Base-by-base conservation (phyloP, 2,888 invertebrate genomes). In the Catocala fraxini region DNA sequence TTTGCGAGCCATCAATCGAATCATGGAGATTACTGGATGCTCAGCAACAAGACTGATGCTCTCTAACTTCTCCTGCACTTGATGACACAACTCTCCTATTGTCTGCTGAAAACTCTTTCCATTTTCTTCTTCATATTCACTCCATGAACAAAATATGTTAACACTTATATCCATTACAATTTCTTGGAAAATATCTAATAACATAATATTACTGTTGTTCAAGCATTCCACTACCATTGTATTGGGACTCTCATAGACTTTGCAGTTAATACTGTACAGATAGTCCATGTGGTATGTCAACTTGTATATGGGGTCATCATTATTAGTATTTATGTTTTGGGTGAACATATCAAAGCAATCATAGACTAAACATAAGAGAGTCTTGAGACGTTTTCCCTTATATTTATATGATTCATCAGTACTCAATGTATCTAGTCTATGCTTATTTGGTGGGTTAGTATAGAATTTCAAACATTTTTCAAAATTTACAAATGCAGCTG, bases 91-190 rank as follows among this genome's bases (percentile, higher is more conserved):
- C 67, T 92, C 91, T 12, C 93, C 92, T 69, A 93, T 84, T 47
- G 65, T 77, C 71, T 89, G 86, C 65, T 94, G 94, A 86, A 91
- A 85, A 61, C 72, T 92, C 78, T 82, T 84, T 0, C 84, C 86
- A 68, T 85, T 3, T 25, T 25, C 76, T 12, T 88, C 86, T 68
- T 89, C 88, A 85, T 87, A 88, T 70, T 94, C 94, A 81, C 89
- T 90, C 94, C 94, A 94, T 10, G 90, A 85, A 80, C 94, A 94
- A 76, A 89, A 94, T 65, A 91, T 87, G 60, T 93, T 90, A 15
- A 93, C 86, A 82, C 86, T 93, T 0, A 93, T 80, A 68, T 83
- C 88, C 91, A 93, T 93, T 10, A 91, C 84, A 35, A 92, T 75
- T 43, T 80, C 81, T 71, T 89, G 85, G 64, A 85, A 89, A 64